phyloP scores from a whole-genome alignment of 2,113 vertebrate species.

The Brachirus orientalis region DNA sequence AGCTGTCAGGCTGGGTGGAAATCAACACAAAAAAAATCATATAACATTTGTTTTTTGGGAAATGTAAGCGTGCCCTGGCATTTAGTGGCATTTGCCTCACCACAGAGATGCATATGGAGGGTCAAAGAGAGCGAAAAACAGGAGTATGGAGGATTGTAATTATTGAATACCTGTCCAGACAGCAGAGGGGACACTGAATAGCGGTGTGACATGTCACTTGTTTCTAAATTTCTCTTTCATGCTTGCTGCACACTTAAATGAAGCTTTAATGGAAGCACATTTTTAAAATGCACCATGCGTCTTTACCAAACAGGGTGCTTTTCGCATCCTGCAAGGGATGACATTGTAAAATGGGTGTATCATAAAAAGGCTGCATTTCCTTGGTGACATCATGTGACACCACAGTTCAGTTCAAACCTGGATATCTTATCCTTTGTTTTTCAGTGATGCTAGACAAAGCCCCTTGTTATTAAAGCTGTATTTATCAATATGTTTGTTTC shows the following conservation, averaged over 20 bases:
- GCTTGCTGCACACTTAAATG: conserved; percentile 37
- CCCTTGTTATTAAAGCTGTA: neutral
- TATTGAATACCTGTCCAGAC: conserved; percentile 36
- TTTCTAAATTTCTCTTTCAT: conserved; percentile 34
- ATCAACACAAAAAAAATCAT: conserved; percentile 62
- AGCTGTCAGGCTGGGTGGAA: conserved; percentile 59
- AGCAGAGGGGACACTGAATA: conserved; percentile 30
- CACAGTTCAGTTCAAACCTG: neutral
- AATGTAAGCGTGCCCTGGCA: conserved; percentile 69
- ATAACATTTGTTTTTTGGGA: conserved; percentile 79
- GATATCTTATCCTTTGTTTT: neutral
- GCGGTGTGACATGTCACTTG: conserved; percentile 28
- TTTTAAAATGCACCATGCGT: no score
- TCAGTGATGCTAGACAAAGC: no score
- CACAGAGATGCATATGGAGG: conserved; percentile 56
- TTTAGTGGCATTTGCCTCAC: conserved; percentile 80
- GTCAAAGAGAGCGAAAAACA: conserved; percentile 11
- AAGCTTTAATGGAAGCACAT: conserved; percentile 19
- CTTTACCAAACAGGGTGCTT: no score
- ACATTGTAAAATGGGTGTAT: neutral
- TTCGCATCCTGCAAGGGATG: neutral
- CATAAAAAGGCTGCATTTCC: neutral
- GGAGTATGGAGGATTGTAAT: conserved; percentile 51
- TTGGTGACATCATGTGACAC: conserved; percentile 1
- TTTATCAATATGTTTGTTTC: neutral